Evolutionary conservation across 2,113 vertebrate species (phyloP).

Genomic region (Paradoxurus hermaphroditus): DNA sequence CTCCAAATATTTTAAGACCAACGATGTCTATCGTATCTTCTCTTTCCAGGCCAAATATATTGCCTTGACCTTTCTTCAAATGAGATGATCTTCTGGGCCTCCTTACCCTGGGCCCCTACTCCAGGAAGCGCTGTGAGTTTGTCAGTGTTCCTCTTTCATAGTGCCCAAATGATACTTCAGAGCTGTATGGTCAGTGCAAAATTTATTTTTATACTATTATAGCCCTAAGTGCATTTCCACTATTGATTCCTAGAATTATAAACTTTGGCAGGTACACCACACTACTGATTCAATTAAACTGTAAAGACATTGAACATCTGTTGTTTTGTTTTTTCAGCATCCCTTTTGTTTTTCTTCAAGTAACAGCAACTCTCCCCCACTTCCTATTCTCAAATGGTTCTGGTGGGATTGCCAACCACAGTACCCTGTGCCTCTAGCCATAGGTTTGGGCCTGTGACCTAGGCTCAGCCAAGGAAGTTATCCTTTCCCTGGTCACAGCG

Average conservation of each 20-base stretch:
- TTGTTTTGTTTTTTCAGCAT: neutral
- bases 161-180: neutral
- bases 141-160: neutral
- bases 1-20: conserved; percentile 1
- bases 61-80: neutral
- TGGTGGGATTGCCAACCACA: neutral
- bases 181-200: neutral
- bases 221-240: neutral
- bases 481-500: neutral
- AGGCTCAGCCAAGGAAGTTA: neutral
- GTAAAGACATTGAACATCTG: neutral
- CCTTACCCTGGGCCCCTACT: neutral
- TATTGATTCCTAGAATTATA: neutral
- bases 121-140: neutral
- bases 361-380: neutral
- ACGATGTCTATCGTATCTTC: neutral
- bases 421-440: neutral
- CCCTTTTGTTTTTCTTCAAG: neutral
- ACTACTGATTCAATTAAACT: neutral
- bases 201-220: neutral
- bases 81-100: neutral
- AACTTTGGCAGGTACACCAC: neutral
- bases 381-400: neutral
- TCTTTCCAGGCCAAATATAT: neutral
- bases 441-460: neutral